These are phyloP conservation scores for Folsomia candida DNA, from an alignment of 2,888 invertebrate genomes.

Conservation along the genomic window DNA sequence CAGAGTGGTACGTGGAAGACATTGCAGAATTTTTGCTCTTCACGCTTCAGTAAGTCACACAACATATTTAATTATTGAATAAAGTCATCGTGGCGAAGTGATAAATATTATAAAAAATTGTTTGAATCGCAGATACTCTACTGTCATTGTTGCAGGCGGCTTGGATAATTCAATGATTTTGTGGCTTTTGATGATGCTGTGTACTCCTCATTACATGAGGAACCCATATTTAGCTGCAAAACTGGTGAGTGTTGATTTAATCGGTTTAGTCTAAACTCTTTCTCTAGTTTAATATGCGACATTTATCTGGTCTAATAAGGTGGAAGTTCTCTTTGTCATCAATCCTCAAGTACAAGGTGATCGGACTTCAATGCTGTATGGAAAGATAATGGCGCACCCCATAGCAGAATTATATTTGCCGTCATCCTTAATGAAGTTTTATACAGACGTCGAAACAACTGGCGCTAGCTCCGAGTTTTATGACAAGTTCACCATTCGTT, in stretches of 20 bases:
- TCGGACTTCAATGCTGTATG: slow-evolving; percentile 58
- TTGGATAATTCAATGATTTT: slow-evolving; percentile 80
- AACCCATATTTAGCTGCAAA: slow-evolving; percentile 97
- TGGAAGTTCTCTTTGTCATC: slow-evolving; percentile 52
- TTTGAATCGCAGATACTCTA: slow-evolving; percentile 64
- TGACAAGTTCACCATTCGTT: slow-evolving; percentile 97
- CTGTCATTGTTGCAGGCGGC: slow-evolving; percentile 70
- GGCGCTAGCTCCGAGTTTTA: slow-evolving; percentile 98
- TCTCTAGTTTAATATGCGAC: too few species aligned
- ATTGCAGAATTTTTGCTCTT: slow-evolving; percentile 94
- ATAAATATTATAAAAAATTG: neutral
- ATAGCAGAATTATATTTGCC: slow-evolving; percentile 78
- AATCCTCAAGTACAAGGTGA: slow-evolving; percentile 58
- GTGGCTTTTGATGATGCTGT: slow-evolving; percentile 84
- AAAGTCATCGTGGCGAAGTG: too few species aligned
- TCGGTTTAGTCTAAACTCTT: too few species aligned
- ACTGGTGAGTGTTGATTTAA: slow-evolving; percentile 66
- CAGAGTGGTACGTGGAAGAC: slow-evolving; percentile 97
- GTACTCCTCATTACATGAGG: slow-evolving; percentile 83
- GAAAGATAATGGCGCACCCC: slow-evolving; percentile 82
- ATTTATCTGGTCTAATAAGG: too few species aligned
- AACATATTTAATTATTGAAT: slow-evolving; percentile 3
- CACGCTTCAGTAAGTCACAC: slow-evolving; percentile 78
- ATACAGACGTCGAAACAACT: slow-evolving; percentile 95
- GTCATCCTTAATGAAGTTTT: slow-evolving; percentile 93